Percentiles rank a stretch among this genome's conserved stretches.
These are phyloP conservation scores for Polypedilum pembai DNA, from an alignment of 1,140 invertebrate species.

Conservation along the genomic window DNA sequence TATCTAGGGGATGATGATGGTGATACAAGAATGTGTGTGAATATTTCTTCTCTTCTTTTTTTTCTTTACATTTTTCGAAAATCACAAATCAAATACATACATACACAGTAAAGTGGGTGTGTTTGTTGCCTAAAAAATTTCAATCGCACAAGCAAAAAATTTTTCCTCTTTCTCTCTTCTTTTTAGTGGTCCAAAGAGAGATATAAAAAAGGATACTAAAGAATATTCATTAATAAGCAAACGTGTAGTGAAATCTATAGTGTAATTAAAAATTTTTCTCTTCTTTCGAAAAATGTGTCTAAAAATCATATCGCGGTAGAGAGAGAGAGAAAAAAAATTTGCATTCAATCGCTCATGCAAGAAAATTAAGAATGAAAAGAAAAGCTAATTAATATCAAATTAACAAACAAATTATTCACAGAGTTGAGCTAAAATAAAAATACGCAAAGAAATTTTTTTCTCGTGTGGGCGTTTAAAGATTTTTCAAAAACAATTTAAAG, in stretches of 20 bases:
- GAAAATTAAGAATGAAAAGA: neutral
- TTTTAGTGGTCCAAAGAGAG: too few species aligned
- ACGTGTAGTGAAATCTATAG: too few species aligned
- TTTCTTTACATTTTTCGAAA: conserved; percentile 23
- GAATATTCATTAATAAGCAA: too few species aligned
- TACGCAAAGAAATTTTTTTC: neutral
- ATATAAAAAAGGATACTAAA: too few species aligned
- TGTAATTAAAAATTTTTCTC: too few species aligned
- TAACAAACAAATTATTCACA: neutral
- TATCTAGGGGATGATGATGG: neutral
- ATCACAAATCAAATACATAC: conserved; percentile 27
- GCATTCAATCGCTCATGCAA: neutral
- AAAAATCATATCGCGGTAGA: too few species aligned
- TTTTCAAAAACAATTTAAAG: neutral
- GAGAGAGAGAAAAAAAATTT: neutral
- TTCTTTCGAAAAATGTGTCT: too few species aligned
- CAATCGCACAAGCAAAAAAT: neutral
- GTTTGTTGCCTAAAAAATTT: conserved; percentile 24
- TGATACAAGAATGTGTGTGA: conserved; percentile 1
- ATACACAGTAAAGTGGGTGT: conserved; percentile 20
- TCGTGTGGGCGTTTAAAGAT: neutral
- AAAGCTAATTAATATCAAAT: neutral
- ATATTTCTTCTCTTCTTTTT: neutral
- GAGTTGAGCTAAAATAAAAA: too few species aligned
- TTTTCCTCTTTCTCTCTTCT: too few species aligned